Conservation (phyloP, 2,797 vertebrate species). For the Falco concolor region DNA sequence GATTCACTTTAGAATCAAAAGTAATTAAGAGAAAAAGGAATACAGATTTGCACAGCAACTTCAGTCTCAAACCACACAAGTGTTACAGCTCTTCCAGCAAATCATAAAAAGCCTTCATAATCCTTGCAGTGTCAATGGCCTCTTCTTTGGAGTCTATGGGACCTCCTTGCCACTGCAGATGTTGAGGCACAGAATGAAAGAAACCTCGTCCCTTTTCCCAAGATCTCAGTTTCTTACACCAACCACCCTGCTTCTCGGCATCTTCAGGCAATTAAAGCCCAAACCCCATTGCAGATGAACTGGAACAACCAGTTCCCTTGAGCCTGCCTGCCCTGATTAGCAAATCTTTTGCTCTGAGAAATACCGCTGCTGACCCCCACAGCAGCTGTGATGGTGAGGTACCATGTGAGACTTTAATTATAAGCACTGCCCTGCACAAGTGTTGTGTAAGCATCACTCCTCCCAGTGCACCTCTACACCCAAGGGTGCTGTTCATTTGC, state of each 20-base stretch:
- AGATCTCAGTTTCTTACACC: not conserved
- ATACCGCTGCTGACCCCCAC: not conserved
- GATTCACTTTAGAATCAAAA: not conserved
- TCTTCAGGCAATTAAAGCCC: not conserved
- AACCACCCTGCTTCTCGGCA: not conserved
- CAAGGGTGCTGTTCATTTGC: not conserved
- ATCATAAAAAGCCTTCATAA: not conserved
- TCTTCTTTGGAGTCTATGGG: not conserved
- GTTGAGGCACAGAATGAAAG: not conserved
- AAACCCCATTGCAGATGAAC: not conserved
- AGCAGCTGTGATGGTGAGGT: not conserved
- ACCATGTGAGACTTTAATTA: not conserved
- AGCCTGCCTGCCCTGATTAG: not conserved
- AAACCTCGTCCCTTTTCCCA: not conserved
- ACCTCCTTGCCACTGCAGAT: not conserved
- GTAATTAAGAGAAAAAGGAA: not conserved
- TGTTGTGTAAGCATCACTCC: not conserved
- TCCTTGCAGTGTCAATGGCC: not conserved
- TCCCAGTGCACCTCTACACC: not conserved
- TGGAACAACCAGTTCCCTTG: not conserved
- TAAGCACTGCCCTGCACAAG: not conserved
- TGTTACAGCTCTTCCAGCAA: not conserved
- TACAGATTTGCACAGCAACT: fast-evolving
- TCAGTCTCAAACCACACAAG: not conserved
- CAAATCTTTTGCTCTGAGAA: not conserved